Evolutionary conservation across 2,797 vertebrate genomes (phyloP).

Genomic region (Pteropus rufus): DNA sequence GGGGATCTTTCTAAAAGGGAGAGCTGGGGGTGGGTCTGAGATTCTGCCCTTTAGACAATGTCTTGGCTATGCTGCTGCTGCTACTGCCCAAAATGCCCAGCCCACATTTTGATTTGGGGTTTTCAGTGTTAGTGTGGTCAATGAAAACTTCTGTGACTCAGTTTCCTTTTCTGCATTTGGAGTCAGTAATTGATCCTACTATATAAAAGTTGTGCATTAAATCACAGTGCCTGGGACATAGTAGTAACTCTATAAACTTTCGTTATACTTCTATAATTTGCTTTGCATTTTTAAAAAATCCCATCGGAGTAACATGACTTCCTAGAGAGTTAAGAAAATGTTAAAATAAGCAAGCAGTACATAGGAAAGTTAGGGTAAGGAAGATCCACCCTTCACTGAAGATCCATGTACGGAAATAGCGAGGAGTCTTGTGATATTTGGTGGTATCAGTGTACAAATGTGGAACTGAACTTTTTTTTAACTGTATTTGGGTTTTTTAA

Average conservation of each 20-base stretch:
- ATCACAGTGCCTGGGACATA: neutral
- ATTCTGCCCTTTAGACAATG: neutral
- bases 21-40: neutral
- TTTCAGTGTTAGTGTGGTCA: neutral
- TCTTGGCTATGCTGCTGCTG: neutral
- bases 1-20: neutral
- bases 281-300: neutral
- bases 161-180: neutral
- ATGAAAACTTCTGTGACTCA: neutral
- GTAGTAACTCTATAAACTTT: neutral
- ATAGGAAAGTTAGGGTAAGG: neutral
- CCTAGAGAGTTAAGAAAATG: neutral
- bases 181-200: neutral
- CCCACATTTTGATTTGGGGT: neutral
- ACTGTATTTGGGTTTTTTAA: constrained; percentile 36
- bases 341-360: neutral
- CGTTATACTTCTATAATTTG: neutral
- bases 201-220: neutral
- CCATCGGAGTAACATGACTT: neutral
- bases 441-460: neutral
- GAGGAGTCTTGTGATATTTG: neutral
- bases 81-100: too few species aligned
- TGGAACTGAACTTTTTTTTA: neutral
- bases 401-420: neutral
- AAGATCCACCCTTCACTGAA: neutral